phyloP scores from a whole-genome alignment of 2,113 vertebrate genomes.

The Lagopus leucura region DNA sequence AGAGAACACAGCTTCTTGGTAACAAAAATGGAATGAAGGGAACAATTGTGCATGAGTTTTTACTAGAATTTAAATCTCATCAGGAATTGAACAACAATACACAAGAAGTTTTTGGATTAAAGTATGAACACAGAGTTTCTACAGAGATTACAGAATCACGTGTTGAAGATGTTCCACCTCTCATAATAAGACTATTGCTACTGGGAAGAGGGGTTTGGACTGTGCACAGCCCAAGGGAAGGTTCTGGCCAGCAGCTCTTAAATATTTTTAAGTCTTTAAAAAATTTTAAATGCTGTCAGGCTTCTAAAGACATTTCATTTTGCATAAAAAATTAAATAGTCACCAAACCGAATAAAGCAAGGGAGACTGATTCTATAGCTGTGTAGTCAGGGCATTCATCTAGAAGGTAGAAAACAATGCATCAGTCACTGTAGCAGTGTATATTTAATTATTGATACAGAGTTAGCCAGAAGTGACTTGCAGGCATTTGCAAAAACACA shows the following conservation, averaged over 20 bases:
- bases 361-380: conserved; percentile 12
- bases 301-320: conserved; percentile 41
- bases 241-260: conserved; percentile 15
- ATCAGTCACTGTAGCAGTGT: conserved; percentile 32
- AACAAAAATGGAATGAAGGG: conserved; percentile 22
- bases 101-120: background rate
- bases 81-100: background rate
- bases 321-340: conserved; percentile 54
- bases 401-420: background rate
- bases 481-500: conserved; percentile 37
- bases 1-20: background rate
- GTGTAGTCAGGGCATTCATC: background rate
- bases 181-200: background rate
- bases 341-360: conserved; percentile 52
- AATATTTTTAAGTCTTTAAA: conserved; percentile 14
- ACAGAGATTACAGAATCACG: background rate
- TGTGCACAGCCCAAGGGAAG: background rate
- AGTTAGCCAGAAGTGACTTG: conserved; percentile 22
- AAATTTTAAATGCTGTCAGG: background rate
- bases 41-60: background rate
- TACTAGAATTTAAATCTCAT: background rate
- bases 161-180: background rate
- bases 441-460: conserved; percentile 50
- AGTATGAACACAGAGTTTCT: background rate
- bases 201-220: background rate